These are phyloP conservation scores for Synergus umbraculus DNA, from an alignment of 2,888 invertebrate species.

Conservation along the genomic window DNA sequence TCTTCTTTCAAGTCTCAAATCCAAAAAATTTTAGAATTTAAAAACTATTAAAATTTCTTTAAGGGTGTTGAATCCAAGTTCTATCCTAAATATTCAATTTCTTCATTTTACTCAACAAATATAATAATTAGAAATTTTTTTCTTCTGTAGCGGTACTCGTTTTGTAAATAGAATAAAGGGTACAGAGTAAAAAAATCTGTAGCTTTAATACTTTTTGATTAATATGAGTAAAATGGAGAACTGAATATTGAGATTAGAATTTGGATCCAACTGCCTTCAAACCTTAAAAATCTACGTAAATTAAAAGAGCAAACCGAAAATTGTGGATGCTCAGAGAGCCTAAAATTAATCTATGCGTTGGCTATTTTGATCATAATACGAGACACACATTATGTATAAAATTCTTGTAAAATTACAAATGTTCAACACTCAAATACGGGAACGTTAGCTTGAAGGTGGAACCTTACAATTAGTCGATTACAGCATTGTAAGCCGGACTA, in stretches of 20 bases:
- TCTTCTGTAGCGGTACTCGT: too few relatives aligned
- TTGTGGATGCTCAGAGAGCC: background rate
- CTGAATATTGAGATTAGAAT: too few relatives aligned
- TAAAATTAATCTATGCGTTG: constrained; percentile 25
- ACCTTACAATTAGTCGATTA: constrained; percentile 34
- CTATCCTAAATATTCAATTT: too few relatives aligned
- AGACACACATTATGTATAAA: constrained; percentile 36
- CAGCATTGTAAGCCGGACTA: constrained; percentile 39
- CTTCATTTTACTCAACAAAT: too few relatives aligned
- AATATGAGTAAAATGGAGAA: background rate
- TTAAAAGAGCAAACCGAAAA: background rate
- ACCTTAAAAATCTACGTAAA: background rate
- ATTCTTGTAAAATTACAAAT: constrained; percentile 41
- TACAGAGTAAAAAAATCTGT: too few relatives aligned
- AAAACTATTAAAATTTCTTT: too few relatives aligned
- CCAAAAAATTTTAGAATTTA: too few relatives aligned
- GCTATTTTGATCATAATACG: constrained; percentile 28
- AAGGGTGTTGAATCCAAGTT: too few relatives aligned
- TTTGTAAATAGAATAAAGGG: too few relatives aligned
- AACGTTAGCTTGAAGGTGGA: constrained; percentile 21
- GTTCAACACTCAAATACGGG: constrained; percentile 18
- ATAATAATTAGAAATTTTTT: too few relatives aligned
- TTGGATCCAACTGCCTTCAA: background rate
- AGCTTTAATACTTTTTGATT: background rate
- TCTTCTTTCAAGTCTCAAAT: too few relatives aligned